These are phyloP conservation scores for Falco novaeseelandiae DNA, from an alignment of 2,797 vertebrate species.

Conservation along the genomic window DNA sequence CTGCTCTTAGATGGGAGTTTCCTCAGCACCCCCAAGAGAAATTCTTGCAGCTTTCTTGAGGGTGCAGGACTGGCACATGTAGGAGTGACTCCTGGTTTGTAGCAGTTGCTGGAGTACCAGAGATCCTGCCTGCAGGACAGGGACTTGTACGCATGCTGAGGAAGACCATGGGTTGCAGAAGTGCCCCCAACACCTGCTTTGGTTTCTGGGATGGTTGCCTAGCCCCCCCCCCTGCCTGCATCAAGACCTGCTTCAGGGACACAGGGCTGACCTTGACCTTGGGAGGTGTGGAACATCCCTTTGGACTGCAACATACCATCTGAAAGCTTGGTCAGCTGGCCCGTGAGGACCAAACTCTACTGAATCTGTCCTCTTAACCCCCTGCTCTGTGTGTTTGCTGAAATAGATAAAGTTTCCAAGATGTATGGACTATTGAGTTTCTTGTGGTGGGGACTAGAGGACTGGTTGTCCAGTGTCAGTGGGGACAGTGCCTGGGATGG, in stretches of 20 bases:
- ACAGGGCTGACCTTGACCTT: background rate
- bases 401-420: background rate
- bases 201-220: background rate
- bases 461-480: background rate
- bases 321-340: background rate
- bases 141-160: background rate
- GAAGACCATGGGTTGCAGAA: background rate
- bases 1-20: background rate
- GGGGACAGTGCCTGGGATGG: fast-evolving
- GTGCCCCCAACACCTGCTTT: background rate
- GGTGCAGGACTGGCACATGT: background rate
- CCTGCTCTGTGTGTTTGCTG: background rate
- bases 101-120: background rate
- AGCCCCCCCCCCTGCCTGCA: background rate
- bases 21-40: background rate
- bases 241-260: background rate
- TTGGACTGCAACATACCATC: background rate
- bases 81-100: background rate
- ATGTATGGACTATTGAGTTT: fast-evolving
- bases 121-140: background rate
- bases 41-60: background rate
- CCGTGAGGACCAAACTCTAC: fast-evolving
- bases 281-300: background rate
- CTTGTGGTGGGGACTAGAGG: fast-evolving
- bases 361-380: background rate